Conservation (phyloP, 2,888 invertebrate species). For the Cerastis leucographa region DNA sequence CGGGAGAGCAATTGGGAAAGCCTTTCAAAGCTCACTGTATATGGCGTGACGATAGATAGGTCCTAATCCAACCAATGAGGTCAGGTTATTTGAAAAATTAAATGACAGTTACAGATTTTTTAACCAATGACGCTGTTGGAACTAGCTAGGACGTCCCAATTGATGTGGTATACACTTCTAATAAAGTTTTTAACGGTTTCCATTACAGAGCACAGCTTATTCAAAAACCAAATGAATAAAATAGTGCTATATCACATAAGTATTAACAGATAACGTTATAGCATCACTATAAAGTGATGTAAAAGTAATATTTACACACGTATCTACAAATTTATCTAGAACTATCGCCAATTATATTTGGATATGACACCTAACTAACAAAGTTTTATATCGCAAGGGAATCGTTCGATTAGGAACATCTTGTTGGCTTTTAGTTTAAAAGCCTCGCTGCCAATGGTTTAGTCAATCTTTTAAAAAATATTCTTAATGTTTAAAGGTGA, state of each 20-base stretch:
- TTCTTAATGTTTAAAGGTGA: background rate
- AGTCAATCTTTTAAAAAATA: constrained; percentile 22
- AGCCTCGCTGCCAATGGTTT: constrained; percentile 23
- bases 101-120: background rate
- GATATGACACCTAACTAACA: constrained; percentile 65
- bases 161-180: background rate
- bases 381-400: constrained; percentile 39
- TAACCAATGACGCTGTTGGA: background rate
- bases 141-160: background rate
- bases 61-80: background rate
- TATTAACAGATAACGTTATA: constrained; percentile 57
- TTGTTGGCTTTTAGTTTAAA: background rate
- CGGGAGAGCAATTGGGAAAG: background rate
- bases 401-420: constrained; percentile 38
- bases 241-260: constrained; percentile 68
- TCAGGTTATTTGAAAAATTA: background rate
- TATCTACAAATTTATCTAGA: constrained; percentile 65
- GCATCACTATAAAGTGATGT: constrained; percentile 59
- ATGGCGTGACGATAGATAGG: background rate
- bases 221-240: constrained; percentile 58
- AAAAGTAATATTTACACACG: constrained; percentile 60
- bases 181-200: background rate
- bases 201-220: constrained; percentile 2
- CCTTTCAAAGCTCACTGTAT: background rate
- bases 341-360: constrained; percentile 68